Base-by-base conservation (phyloP, 1,140 invertebrate species). In the Hylaeus anthracinus region DNA sequence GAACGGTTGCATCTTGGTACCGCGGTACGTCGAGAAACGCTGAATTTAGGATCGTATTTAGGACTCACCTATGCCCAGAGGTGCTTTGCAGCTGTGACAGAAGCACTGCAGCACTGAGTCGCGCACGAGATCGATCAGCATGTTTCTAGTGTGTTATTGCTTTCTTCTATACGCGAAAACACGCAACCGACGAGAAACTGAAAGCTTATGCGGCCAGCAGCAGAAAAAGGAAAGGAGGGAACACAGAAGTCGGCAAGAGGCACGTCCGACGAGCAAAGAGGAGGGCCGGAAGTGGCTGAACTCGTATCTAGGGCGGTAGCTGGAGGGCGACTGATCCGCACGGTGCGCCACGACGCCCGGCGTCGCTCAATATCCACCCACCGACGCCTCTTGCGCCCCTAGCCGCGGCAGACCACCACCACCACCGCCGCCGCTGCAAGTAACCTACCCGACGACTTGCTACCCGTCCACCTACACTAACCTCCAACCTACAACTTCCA, bases 31-130 rank as follows among this genome's bases (percentile, higher is more conserved):
- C n/a, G 55, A 37, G 3, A 41, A 71, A 63, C 10, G 45, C 26
- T 14, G 26, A 58, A 72, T 51, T 48, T 14, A 80, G 41, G n/a
- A 1, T n/a, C 12, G 48, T 43, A 26, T 53, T n/a, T 5, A 61
- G 8, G 41, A 92, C 94, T 95, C 94, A 97, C 96, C 96, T 94
- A 96, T 94, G 86, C 96, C 94, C 84, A 97, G 94, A 81, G 96
- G 96, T 90, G 96, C 96, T 91, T 97, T 96, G 95, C 97, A 98
- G 93, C 96, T 96, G 92, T 97, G 96, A 94, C 97, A 98, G 94
- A 98, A 97, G 94, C 97, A 98, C 94, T 97, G 96, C 95, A 97
- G 95, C 91, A 98, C 96, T 88, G 97, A 97, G 92, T 97, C 96
- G 92, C 96, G 96, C 90, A 98, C 96, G 89, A 97, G 95, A 93